Percentiles rank a stretch among this genome's conserved stretches.
Conservation (phyloP, 1,140 invertebrate genomes). For the Cotesia vestalis region DNA sequence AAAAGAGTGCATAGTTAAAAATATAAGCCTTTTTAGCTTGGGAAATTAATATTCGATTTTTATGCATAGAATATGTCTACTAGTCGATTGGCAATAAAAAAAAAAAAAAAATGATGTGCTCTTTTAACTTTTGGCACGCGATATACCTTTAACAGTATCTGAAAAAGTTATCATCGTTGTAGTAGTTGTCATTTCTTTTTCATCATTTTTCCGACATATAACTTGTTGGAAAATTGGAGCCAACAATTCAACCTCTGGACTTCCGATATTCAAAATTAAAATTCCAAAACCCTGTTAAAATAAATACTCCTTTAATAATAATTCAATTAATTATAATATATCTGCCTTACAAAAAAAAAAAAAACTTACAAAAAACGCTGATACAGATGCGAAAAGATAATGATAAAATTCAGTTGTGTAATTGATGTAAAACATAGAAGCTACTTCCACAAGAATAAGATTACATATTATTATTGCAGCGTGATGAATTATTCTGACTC, state of each 20-base stretch:
- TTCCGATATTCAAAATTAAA: constrained; percentile 56
- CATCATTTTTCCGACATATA: constrained; percentile 19
- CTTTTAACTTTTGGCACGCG: too few species aligned
- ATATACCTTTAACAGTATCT: constrained; percentile 59
- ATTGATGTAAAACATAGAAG: constrained; percentile 72
- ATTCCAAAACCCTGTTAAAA: constrained; percentile 56
- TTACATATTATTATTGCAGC: constrained; percentile 69
- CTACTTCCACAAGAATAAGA: constrained; percentile 68
- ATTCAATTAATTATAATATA: not conserved
- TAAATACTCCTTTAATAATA: constrained; percentile 9
- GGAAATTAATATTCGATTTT: too few species aligned
- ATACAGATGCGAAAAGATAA: constrained; percentile 69
- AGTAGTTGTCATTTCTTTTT: constrained; percentile 43
- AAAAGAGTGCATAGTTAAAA: too few species aligned
- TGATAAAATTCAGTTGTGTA: constrained; percentile 67
- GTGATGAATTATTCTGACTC: constrained; percentile 69
- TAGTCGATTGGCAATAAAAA: too few species aligned
- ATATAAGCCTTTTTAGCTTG: too few species aligned
- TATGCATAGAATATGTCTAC: too few species aligned
- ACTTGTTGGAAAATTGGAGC: constrained; percentile 52
- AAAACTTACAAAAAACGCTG: constrained; percentile 69
- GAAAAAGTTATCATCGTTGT: constrained; percentile 31
- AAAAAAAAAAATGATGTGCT: too few species aligned
- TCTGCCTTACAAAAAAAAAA: constrained; percentile 31
- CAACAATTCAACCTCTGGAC: constrained; percentile 52